Evolutionary conservation across 2,888 invertebrate species (phyloP), one percentile per base, ranked within the genome.

Genomic region (Cephus nigrinus): DNA sequence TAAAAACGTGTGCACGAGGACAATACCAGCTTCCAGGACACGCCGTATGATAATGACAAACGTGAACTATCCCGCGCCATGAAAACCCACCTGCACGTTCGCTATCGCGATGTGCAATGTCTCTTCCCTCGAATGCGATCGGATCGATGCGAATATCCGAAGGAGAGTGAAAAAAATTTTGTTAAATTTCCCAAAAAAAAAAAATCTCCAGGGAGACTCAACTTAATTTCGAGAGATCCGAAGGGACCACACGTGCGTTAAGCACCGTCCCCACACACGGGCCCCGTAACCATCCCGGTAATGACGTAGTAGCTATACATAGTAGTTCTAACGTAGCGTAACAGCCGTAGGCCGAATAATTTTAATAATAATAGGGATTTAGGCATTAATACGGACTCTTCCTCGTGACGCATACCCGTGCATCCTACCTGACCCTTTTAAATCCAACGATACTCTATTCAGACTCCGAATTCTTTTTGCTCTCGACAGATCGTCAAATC

Each of bases 281-380:
- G 31, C 33, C 23, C 12, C 15, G 4, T 71, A 33, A n/a, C 71
- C 71, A 2, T 71, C 12, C 55, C 69, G 55, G 77, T 84, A 82
- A 85, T 85, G 83, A 82, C 82, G 81, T 75, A 76, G 76, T 80
- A 74, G 76, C 77, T 78, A 79, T 79, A 76, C 79, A 80, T 81
- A 84, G 80, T 82, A 82, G 81, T 78, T 80, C 82, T 86, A 86
- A 85, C 76, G 80, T 80, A 75, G 80, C 86, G 80, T 82, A 83
- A 84, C 82, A 84, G 84, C 84, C 85, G 80, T 76, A 76, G 82
- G 83, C 77, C 80, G 81, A 83, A 82, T 86, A 82, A 87, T 87
- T 85, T 86, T 80, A 84, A 83, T 87, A 86, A 87, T 87, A 86
- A 87, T 84, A 86, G 84, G 81, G 81, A 87, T 86, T 84, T 86